Percentiles rank a stretch among this genome's conserved stretches.
phyloP scores from a whole-genome alignment of 1,140 invertebrate species.

The Trissolcus basalis region DNA sequence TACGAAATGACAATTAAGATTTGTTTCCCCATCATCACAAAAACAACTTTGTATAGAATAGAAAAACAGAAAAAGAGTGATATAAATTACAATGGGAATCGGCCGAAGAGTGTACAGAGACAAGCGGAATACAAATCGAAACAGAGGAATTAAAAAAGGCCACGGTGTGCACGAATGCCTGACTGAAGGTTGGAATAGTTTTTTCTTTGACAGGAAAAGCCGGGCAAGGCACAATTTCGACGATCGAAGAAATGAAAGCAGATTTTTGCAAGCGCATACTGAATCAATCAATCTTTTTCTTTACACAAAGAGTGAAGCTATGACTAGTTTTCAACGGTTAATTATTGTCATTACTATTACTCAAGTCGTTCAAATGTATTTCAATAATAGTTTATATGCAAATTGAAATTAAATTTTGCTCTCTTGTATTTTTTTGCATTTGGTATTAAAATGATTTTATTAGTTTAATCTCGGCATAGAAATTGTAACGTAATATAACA shows the following conservation, averaged over 20 bases:
- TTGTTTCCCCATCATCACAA: not conserved
- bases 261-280: not conserved
- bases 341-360: too few relatives aligned
- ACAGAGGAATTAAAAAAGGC: slow-evolving; percentile 1
- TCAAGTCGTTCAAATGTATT: too few relatives aligned
- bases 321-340: too few relatives aligned
- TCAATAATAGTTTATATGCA: too few relatives aligned
- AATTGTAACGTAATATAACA: too few relatives aligned
- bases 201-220: not conserved
- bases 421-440: too few relatives aligned
- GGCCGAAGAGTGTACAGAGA: slow-evolving; percentile 2
- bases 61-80: not conserved
- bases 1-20: not conserved
- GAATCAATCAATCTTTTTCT: slow-evolving; percentile 27
- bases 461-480: too few relatives aligned
- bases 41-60: not conserved
- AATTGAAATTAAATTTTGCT: too few relatives aligned
- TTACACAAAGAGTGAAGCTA: slow-evolving; percentile 3
- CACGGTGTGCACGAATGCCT: not conserved
- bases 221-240: too few relatives aligned
- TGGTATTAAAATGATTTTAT: too few relatives aligned
- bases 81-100: slow-evolving; percentile 10
- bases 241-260: too few relatives aligned
- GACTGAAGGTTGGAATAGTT: not conserved
- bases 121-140: slow-evolving; percentile 7